Evolutionary conservation across 2,888 invertebrate species (phyloP).

Genomic region (Oscheius sp.): DNA sequence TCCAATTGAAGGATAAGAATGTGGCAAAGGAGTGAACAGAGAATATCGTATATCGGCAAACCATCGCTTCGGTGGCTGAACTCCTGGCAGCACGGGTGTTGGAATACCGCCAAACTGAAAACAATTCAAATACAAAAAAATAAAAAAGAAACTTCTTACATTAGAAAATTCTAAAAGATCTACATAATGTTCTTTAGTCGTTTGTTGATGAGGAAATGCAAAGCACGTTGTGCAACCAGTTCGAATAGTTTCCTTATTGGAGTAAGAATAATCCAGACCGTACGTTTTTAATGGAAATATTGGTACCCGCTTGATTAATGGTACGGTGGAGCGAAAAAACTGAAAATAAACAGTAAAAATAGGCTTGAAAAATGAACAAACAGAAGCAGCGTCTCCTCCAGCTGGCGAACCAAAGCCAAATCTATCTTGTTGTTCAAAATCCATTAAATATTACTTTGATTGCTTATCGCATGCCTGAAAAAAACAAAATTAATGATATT

Average conservation of each 20-base stretch:
- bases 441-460: not conserved
- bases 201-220: constrained; percentile 30
- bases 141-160: constrained; percentile 34
- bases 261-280: constrained; percentile 20
- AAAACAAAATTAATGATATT: not conserved
- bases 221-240: constrained; percentile 46
- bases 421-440: not conserved
- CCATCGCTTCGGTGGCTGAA: constrained; percentile 39
- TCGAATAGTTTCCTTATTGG: constrained; percentile 5
- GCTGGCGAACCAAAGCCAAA: constrained; percentile 17
- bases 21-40: constrained; percentile 49
- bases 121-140: not conserved
- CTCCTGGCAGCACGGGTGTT: constrained; percentile 39
- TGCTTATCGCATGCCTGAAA: constrained; percentile 10
- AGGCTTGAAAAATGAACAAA: not conserved
- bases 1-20: constrained; percentile 59
- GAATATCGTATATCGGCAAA: constrained; percentile 63
- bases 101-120: constrained; percentile 54
- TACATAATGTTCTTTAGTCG: constrained; percentile 46
- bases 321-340: constrained; percentile 15
- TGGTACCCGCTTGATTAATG: constrained; percentile 11
- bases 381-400: constrained; percentile 7
- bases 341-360: not conserved
- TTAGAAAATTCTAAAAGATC: constrained; percentile 56
- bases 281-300: not conserved